Percentiles rank a stretch among this genome's conserved stretches.
Evolutionary conservation across 2,113 vertebrate species (phyloP).

Genomic region (Orycteropus afer): DNA sequence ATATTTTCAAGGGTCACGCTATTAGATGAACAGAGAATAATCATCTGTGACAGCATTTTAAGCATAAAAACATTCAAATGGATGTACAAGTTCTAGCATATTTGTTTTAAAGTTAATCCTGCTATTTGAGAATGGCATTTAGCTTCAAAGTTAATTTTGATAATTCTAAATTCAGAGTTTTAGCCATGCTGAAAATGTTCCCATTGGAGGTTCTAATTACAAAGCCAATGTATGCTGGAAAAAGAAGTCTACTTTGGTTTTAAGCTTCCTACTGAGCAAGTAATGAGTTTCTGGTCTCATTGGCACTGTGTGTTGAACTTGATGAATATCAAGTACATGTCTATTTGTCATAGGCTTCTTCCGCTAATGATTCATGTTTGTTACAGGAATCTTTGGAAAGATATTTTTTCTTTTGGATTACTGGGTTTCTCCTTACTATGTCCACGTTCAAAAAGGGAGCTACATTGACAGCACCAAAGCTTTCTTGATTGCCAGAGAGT

Average conservation of each 20-base stretch:
- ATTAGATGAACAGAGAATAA: background rate
- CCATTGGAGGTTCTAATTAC: constrained; percentile 28
- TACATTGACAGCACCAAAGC: background rate
- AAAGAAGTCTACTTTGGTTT: background rate
- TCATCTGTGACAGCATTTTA: constrained; percentile 20
- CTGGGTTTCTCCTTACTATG: background rate
- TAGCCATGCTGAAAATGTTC: background rate
- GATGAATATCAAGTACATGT: background rate
- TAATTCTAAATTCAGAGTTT: constrained; percentile 52
- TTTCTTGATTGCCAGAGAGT: background rate
- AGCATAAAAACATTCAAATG: constrained; percentile 9
- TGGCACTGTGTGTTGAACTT: background rate
- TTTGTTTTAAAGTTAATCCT: background rate
- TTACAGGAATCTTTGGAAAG: constrained; percentile 41
- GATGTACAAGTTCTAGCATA: background rate
- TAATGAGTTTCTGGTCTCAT: constrained; percentile 48
- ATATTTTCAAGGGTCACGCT: constrained; percentile 41
- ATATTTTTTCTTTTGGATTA: background rate
- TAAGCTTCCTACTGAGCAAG: background rate
- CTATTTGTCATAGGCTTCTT: background rate
- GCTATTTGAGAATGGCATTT: background rate
- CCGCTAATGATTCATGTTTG: background rate
- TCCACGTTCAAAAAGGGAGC: background rate
- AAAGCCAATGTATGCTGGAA: background rate
- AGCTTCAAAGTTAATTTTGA: constrained; percentile 57